Conservation (phyloP, 2,888 invertebrate species). For the Ormia ochracea region DNA sequence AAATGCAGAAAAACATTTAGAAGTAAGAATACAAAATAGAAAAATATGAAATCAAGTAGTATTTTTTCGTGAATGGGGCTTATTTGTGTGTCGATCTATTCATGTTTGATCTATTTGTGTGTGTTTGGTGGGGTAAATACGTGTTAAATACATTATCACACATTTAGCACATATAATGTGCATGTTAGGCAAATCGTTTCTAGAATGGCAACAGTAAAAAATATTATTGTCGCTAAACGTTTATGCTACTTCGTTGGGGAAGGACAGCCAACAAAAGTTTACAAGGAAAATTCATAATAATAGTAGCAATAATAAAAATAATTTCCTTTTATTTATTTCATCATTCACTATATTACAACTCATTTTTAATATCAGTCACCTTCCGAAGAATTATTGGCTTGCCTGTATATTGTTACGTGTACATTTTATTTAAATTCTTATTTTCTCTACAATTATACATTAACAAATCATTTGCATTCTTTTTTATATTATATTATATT, state of each 20-base stretch:
- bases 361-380: too few relatives aligned
- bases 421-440: too few relatives aligned
- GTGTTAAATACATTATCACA: constrained; percentile 30
- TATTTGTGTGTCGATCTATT: neutral
- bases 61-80: neutral
- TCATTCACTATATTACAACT: too few relatives aligned
- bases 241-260: constrained; percentile 17
- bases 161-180: constrained; percentile 46
- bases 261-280: neutral
- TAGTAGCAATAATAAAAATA: too few relatives aligned
- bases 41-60: neutral
- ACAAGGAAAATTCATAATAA: neutral
- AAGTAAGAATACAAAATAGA: constrained; percentile 11
- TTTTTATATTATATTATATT: too few relatives aligned
- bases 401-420: too few relatives aligned
- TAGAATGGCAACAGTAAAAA: constrained; percentile 25
- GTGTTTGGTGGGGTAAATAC: constrained; percentile 16
- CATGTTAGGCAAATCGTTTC: constrained; percentile 59
- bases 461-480: too few relatives aligned
- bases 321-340: too few relatives aligned
- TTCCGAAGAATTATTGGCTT: too few relatives aligned
- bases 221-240: constrained; percentile 43
- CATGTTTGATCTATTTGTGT: neutral
- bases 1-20: neutral
- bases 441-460: too few relatives aligned